Conservation (phyloP, 37 sponge, comb jelly and placozoan genomes). For the Beroe ovata region DNA sequence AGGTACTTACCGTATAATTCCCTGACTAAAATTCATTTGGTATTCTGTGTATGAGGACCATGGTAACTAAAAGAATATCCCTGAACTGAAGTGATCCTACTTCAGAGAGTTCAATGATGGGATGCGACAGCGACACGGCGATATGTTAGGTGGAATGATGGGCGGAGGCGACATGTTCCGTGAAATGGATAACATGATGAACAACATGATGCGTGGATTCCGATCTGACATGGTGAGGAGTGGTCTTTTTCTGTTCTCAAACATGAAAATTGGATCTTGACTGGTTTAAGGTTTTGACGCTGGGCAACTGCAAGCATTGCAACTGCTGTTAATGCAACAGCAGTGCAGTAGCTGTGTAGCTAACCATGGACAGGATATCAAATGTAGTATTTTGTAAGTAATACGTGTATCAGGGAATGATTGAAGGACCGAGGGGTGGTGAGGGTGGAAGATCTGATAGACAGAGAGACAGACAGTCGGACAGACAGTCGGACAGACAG, state of each 20-base stretch:
- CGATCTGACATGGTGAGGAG: slow-evolving; percentile 4
- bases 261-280: too few relatives aligned
- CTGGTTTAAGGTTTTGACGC: too few relatives aligned
- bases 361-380: too few relatives aligned
- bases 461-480: background rate
- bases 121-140: slow-evolving; percentile 15
- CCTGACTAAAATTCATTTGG: too few relatives aligned
- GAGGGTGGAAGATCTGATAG: background rate
- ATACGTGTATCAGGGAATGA: slow-evolving; percentile 8
- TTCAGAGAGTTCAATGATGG: slow-evolving; percentile 30
- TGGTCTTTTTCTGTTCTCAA: too few relatives aligned
- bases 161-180: slow-evolving; percentile 30
- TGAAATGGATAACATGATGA: slow-evolving; percentile 57
- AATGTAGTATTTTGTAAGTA: background rate
- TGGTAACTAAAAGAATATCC: too few relatives aligned
- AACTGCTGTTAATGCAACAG: too few relatives aligned
- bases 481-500: slow-evolving; percentile 22
- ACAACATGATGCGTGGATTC: slow-evolving; percentile 59
- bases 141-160: background rate
- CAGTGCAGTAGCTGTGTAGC: too few relatives aligned
- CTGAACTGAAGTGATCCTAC: too few relatives aligned
- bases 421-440: slow-evolving; percentile 19
- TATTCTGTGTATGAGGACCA: too few relatives aligned
- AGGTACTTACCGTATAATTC: too few relatives aligned
- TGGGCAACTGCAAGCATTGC: too few relatives aligned